These are phyloP conservation scores for Smittia aterrima DNA, from an alignment of 2,888 invertebrate genomes.

Conservation along the genomic window DNA sequence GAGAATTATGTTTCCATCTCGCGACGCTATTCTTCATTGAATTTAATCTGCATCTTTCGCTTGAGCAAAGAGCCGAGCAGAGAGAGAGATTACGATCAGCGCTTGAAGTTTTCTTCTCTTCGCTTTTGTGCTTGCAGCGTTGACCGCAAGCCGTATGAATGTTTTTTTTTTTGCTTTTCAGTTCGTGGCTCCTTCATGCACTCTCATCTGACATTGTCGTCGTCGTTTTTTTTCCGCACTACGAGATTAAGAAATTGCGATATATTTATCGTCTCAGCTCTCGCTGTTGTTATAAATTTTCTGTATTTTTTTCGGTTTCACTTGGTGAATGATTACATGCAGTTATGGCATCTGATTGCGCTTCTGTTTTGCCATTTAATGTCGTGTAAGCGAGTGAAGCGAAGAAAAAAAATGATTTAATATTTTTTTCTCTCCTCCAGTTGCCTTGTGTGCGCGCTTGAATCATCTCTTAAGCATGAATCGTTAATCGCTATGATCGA, in stretches of 20 bases:
- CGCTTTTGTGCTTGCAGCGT: constrained; percentile 4
- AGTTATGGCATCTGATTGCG: constrained; percentile 28
- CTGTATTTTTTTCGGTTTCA: constrained; percentile 3
- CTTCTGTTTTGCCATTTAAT: constrained; percentile 22
- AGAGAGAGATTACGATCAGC: constrained; percentile 13
- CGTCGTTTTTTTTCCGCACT: neutral
- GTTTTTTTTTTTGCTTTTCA: neutral
- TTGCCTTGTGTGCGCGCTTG: neutral
- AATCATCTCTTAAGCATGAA: constrained; percentile 4
- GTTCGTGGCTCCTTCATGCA: neutral
- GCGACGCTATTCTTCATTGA: constrained; percentile 6
- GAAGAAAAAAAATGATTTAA: constrained; percentile 23
- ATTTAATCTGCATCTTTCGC: constrained; percentile 20
- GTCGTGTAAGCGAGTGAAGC: neutral
- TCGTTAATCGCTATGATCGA: constrained; percentile 19
- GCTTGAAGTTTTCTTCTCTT: neutral
- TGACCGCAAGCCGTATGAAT: constrained; percentile 14
- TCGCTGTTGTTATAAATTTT: neutral
- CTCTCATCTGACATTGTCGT: constrained; percentile 23
- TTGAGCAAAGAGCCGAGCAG: neutral
- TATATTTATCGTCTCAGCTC: constrained; percentile 2
- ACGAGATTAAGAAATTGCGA: constrained; percentile 18
- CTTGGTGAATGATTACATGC: constrained; percentile 6
- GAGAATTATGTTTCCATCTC: constrained; percentile 8
- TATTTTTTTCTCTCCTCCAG: neutral